Base-by-base conservation (phyloP, 2,113 vertebrate species). In the Rattus rattus region DNA sequence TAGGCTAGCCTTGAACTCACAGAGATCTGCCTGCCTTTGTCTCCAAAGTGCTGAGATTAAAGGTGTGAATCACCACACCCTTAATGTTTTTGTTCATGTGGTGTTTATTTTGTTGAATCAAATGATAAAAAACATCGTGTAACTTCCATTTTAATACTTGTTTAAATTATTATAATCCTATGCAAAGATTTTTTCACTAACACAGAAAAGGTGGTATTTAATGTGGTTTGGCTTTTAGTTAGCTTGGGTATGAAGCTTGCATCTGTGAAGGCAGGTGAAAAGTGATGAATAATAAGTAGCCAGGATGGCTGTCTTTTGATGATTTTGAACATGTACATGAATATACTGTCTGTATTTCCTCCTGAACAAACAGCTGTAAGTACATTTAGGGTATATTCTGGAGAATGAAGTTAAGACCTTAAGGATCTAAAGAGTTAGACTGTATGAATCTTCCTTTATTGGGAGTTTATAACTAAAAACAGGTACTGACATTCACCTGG, bases 81-180 rank as follows among this genome's bases (percentile, higher is more conserved):
- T 30, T 65, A 65, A 65, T 67, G 65, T 67, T 30, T 67, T 67
- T 67, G 26, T 63, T 63, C 61, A 63, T 63, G 20, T 63, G 61
- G 61, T 63, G 20, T 63, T 63, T 63, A 5, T 63, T 63, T 63
- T 63, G 61, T 63, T 63, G 61, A 63, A 24, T 63, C 61, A 63
- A 63, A 63, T 63, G 20, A 63, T 8, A 14, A 75, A 84, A 92
- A 84, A 54, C 52, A 94, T 61, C 56, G 6, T 95, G 26, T 43
- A 88, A 77, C 83, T 84, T 90, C 19, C 54, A 94, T 49, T 94
- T 92, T 83, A 88, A 81, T 43, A 90, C 17, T 72, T 88, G 75
- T 69, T 96, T 93, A 43, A 43, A 43, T 43, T 43, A 43, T 43
- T 43, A 43, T 43, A 43, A 43, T 63, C 73, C 7, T 86, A 49